phyloP scores from a whole-genome alignment of 2,888 invertebrate genomes.

The Mesopsocus fuscifrons region DNA sequence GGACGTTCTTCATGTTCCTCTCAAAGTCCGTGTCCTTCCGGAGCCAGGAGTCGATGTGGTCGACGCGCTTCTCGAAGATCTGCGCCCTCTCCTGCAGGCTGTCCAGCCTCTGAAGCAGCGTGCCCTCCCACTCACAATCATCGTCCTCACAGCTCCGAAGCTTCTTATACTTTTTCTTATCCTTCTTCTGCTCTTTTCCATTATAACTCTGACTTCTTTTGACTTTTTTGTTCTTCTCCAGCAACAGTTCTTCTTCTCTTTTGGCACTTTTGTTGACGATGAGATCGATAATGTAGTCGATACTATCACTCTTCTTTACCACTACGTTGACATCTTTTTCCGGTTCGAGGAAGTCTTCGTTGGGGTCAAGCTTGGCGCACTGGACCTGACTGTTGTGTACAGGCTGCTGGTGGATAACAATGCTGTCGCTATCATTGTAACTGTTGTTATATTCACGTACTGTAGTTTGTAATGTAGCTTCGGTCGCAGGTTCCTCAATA shows the following conservation, averaged over 20 bases:
- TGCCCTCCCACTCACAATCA: background rate
- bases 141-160: slow-evolving; percentile 4
- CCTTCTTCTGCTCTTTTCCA: background rate
- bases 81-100: background rate
- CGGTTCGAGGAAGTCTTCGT: background rate
- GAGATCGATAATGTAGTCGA: slow-evolving; percentile 7
- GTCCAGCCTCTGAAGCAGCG: background rate
- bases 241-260: background rate
- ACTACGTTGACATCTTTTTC: background rate
- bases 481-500: background rate
- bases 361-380: background rate
- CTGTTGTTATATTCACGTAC: background rate
- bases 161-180: background rate
- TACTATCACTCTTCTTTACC: slow-evolving; percentile 5
- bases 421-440: background rate
- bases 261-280: slow-evolving; percentile 6
- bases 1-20: slow-evolving; percentile 1
- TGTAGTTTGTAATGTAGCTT: background rate
- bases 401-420: slow-evolving; percentile 2
- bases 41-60: background rate
- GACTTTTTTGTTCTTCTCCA: background rate
- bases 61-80: slow-evolving; percentile 2
- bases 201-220: background rate
- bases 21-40: background rate
- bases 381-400: slow-evolving; percentile 1